Conservation (phyloP, 2,797 vertebrate genomes). For the Antennarius maculatus region DNA sequence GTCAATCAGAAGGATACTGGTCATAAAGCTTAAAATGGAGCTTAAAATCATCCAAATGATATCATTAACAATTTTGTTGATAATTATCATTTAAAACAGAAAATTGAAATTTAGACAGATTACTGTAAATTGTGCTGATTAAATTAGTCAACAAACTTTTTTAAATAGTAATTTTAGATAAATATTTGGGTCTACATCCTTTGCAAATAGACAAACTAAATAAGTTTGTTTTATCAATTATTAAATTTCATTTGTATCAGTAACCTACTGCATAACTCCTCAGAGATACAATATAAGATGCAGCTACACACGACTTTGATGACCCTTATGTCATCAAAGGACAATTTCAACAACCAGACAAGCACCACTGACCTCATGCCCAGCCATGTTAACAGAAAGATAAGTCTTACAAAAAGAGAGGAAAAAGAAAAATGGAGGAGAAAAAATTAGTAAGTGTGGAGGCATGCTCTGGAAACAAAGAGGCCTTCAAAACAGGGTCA, state of each 20-base stretch:
- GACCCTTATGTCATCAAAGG: conserved; percentile 48
- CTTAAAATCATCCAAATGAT: conserved; percentile 32
- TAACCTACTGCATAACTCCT: conserved; percentile 1
- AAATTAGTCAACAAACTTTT: background rate
- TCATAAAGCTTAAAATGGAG: conserved; percentile 47
- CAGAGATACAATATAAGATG: conserved; percentile 1
- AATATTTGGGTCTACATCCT: conserved; percentile 6
- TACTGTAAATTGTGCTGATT: background rate
- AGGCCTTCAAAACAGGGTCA: conserved; percentile 81
- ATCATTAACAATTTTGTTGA: background rate
- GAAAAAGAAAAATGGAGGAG: conserved; percentile 59
- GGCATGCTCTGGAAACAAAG: conserved; percentile 79
- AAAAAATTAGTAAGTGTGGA: conserved; percentile 69
- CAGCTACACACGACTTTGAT: background rate
- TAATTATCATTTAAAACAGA: background rate
- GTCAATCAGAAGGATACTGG: conserved; percentile 50
- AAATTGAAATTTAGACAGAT: conserved; percentile 8
- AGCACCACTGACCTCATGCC: conserved; percentile 66
- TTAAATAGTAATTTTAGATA: background rate
- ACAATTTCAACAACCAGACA: conserved; percentile 63
- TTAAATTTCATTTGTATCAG: background rate
- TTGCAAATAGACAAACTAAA: conserved; percentile 5
- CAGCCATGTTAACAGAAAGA: conserved; percentile 66
- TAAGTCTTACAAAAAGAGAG: conserved; percentile 60
- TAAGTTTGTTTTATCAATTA: background rate